Conservation (phyloP, 2,888 invertebrate species). For the Xestia ashworthii region DNA sequence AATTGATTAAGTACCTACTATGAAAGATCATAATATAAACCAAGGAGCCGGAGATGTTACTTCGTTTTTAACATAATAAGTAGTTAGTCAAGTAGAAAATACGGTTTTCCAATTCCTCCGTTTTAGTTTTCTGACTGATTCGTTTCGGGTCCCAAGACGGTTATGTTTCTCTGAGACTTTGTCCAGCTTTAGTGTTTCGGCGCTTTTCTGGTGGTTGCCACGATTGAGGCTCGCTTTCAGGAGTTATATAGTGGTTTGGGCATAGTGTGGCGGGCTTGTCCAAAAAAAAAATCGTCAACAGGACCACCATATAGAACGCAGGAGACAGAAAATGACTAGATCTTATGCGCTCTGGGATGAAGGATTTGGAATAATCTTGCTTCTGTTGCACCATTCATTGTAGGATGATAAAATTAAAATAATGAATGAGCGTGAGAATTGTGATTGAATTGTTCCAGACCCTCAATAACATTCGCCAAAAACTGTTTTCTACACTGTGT, state of each 20-base stretch:
- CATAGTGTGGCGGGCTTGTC: no score
- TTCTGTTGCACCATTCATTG: not conserved
- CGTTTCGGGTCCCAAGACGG: no score
- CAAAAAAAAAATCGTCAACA: not conserved
- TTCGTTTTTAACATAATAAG: not conserved
- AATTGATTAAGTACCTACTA: conserved; percentile 12
- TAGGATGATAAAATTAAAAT: not conserved
- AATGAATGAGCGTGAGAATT: no score
- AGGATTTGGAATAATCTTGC: not conserved
- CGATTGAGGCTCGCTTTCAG: no score
- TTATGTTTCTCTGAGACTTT: no score
- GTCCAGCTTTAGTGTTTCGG: no score
- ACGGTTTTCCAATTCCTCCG: no score
- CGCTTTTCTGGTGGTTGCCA: no score
- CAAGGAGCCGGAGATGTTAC: not conserved
- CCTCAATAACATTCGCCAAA: not conserved
- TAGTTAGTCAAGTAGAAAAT: no score
- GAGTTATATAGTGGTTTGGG: no score
- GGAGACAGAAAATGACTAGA: not conserved
- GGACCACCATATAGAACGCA: not conserved
- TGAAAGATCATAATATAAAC: conserved; percentile 11
- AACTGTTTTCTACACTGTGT: not conserved
- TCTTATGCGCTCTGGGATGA: not conserved
- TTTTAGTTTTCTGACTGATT: no score
- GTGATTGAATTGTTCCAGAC: not conserved